Evolutionary conservation across 2,113 vertebrate genomes (phyloP), one percentile per base, ranked within the genome.

Genomic region (Capricornis sumatraensis): DNA sequence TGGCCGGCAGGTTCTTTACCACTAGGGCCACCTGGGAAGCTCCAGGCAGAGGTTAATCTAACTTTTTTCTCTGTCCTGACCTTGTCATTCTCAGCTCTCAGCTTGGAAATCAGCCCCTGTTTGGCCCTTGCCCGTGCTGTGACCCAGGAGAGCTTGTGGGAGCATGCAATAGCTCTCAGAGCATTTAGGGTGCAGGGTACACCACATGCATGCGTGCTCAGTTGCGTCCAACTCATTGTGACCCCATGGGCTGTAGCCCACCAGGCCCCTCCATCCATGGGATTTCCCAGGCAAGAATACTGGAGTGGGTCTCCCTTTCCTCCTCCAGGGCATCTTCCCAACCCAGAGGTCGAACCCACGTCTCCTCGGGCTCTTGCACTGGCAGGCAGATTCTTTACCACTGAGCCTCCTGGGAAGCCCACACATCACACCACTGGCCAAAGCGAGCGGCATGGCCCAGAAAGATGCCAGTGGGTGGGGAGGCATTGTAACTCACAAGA

Each of bases 141-240:
- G 79, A 55, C 19, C 28, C 5, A 17, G 40, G 79, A 67, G 47
- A 43, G 90, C n/a, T 83, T n/a, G 36, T 10, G 83, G 36, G 53
- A 67, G 43, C n/a, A 33, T 6, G 13, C 47, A 21, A 25, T 7
- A 25, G 60, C 21, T 67, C n/a, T 67, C 33, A 53, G 47, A 67
- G 21, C 12, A 0, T 83, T 67, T 33, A 67, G 5, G 36, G 47
- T 4, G 12, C 17, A 55, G 19, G 15, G 16, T 9, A 16, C 43
- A 25, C 40, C 17, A 15, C 8, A 17, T 36, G 17, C 33, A 19
- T 67, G 64, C 8, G 0, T 36, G 64, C 64, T 36, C 7, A 67
- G 64, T n/a, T 4, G 1, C 1, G 0, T 36, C 17, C 64, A 21
- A 19, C 17, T n/a, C 4, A 1, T 7, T 5, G 64, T 10, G 16